These are phyloP conservation scores for Agrochola lota DNA, from an alignment of 2,888 invertebrate genomes.

Conservation along the genomic window DNA sequence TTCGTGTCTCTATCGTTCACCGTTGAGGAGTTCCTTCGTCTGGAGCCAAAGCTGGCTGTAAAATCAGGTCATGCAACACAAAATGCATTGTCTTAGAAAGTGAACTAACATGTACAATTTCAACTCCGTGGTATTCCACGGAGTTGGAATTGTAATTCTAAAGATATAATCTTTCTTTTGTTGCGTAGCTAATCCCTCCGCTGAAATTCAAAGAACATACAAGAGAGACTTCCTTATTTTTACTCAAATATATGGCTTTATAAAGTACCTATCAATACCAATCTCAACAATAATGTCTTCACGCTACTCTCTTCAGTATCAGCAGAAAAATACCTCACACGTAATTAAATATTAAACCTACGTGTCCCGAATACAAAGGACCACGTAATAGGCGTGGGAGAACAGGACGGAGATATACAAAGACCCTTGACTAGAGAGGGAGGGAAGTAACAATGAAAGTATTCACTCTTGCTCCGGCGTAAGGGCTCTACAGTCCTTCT, in stretches of 20 bases:
- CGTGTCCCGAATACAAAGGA: slow-evolving; percentile 52
- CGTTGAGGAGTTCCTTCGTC: too few relatives aligned
- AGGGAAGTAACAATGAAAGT: slow-evolving; percentile 54
- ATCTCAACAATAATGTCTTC: background rate
- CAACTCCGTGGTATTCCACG: too few relatives aligned
- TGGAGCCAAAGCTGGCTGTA: too few relatives aligned
- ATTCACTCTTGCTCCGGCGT: slow-evolving; percentile 41
- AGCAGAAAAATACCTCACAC: slow-evolving; percentile 27
- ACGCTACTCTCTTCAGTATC: background rate
- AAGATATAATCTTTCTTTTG: background rate
- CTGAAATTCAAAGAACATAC: background rate
- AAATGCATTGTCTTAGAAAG: too few relatives aligned
- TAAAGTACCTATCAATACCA: background rate
- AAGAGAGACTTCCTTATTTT: background rate
- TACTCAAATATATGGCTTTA: background rate
- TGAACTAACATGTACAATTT: too few relatives aligned
- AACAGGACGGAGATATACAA: slow-evolving; percentile 36
- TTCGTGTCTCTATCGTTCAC: too few relatives aligned
- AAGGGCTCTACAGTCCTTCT: slow-evolving; percentile 54
- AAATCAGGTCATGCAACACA: too few relatives aligned
- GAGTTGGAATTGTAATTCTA: too few relatives aligned
- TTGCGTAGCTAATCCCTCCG: background rate
- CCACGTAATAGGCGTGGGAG: slow-evolving; percentile 26
- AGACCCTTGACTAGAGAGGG: slow-evolving; percentile 33
- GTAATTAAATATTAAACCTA: slow-evolving; percentile 60